These are phyloP conservation scores for Ornithorhynchus anatinus DNA, from an alignment of 2,113 vertebrate genomes.

Conservation along the genomic window DNA sequence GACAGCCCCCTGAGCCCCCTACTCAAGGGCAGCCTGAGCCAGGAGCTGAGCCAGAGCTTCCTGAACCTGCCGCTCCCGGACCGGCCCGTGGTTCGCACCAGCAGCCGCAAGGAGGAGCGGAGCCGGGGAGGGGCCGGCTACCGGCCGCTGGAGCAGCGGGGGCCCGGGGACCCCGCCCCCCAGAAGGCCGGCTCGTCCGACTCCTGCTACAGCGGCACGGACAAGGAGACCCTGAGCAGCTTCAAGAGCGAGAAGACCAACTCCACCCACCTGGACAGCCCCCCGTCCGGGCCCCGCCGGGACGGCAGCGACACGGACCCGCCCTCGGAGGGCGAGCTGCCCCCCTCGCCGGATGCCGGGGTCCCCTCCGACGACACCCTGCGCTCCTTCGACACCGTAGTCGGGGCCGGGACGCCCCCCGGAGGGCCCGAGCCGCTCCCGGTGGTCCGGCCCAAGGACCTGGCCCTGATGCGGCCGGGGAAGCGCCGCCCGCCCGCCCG, in stretches of 20 bases:
- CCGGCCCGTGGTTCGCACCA: conserved; percentile 55
- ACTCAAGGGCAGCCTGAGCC: conserved; percentile 85
- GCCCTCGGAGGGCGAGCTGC: conserved; percentile 50
- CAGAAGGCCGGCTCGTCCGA: conserved; percentile 84
- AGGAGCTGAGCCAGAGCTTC: conserved; percentile 86
- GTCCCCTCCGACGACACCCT: conserved; percentile 69
- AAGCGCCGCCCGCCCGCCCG: conserved; percentile 72
- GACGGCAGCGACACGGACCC: conserved; percentile 46
- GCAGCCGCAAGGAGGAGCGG: conserved; percentile 50
- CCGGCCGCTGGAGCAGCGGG: conserved; percentile 65
- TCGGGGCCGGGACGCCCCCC: conserved; percentile 38
- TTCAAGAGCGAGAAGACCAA: conserved; percentile 90
- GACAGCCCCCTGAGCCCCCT: conserved; percentile 87
- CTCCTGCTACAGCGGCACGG: conserved; percentile 87
- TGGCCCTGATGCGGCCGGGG: conserved; percentile 72
- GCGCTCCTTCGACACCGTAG: conserved; percentile 56
- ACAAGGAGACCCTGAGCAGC: conserved; percentile 87
- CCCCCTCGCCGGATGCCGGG: conserved; percentile 30
- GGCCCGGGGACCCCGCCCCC: conserved; percentile 71
- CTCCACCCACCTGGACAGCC: conserved; percentile 89
- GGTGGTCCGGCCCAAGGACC: conserved; percentile 87
- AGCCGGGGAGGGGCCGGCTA: conserved; percentile 40
- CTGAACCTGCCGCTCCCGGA: conserved; percentile 73
- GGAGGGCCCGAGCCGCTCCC: conserved; percentile 70
- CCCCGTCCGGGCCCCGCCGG: conserved; percentile 65